Evolutionary conservation across 2,888 invertebrate species (phyloP).

Genomic region (Odontocolon sp.): DNA sequence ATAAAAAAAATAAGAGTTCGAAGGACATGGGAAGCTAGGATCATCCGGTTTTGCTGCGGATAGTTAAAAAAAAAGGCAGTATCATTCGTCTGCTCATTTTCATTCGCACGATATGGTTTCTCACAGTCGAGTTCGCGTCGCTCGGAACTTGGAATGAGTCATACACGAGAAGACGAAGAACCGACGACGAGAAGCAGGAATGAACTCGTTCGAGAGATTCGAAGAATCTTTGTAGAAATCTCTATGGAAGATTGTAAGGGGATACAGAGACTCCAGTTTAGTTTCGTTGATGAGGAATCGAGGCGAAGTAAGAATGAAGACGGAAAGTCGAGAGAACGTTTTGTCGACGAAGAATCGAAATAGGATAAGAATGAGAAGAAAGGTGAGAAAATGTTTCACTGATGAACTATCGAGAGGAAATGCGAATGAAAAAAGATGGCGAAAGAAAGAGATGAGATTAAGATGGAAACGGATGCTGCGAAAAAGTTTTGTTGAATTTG

Average conservation of each 20-base stretch:
- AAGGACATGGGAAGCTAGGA: conserved; percentile 54
- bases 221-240: conserved; percentile 27
- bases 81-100: conserved; percentile 48
- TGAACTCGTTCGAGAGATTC: conserved; percentile 23
- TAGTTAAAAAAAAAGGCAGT: conserved; percentile 29
- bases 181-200: conserved; percentile 31
- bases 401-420: no score
- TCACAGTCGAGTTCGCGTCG: conserved; percentile 49
- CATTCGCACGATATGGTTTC: conserved; percentile 57
- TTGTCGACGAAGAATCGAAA: no score
- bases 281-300: not conserved
- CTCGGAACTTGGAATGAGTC: conserved; percentile 16
- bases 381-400: no score
- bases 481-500: no score
- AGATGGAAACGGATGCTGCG: no score
- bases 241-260: not conserved
- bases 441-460: no score
- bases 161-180: not conserved
- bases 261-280: no score
- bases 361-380: no score
- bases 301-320: conserved; percentile 1
- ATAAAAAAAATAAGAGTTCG: conserved; percentile 39
- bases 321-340: not conserved
- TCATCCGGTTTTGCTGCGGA: conserved; percentile 43
- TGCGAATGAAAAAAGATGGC: no score